A percentile compares a stretch with the other conserved stretches of the same genome.
Evolutionary conservation across 2,888 invertebrate genomes (phyloP).

Genomic region (Dicyrtoma fusca): DNA sequence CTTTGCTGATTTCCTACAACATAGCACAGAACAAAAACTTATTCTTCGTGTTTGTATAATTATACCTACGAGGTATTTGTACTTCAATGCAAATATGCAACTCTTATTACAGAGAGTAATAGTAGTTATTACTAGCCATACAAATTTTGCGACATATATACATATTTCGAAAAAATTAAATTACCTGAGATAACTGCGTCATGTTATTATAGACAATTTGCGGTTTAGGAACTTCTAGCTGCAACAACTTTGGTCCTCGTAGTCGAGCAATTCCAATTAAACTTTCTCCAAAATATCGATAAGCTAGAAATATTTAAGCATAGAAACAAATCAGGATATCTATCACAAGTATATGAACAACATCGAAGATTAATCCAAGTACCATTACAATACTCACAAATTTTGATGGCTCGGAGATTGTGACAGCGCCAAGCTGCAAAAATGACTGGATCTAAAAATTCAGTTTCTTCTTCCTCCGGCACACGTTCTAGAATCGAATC

Average conservation of each 20-base stretch:
- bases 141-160: background rate
- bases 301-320: slow-evolving; percentile 60
- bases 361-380: slow-evolving; percentile 6
- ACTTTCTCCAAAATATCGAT: slow-evolving; percentile 68
- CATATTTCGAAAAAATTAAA: background rate
- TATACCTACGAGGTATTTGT: too few species aligned
- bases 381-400: slow-evolving; percentile 38
- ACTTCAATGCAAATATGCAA: too few species aligned
- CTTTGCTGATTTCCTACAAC: slow-evolving; percentile 64
- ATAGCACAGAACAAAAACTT: too few species aligned
- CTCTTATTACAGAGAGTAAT: too few species aligned
- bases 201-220: slow-evolving; percentile 51
- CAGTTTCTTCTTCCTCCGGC: slow-evolving; percentile 42
- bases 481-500: slow-evolving; percentile 51
- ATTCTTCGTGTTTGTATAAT: too few species aligned
- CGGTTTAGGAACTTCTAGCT: slow-evolving; percentile 65
- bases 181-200: slow-evolving; percentile 47
- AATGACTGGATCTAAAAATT: slow-evolving; percentile 55
- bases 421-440: slow-evolving; percentile 54
- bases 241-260: slow-evolving; percentile 64
- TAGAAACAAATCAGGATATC: slow-evolving; percentile 29
- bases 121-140: background rate
- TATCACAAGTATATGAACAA: slow-evolving; percentile 10
- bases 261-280: slow-evolving; percentile 69
- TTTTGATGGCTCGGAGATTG: slow-evolving; percentile 52